phyloP scores from a whole-genome alignment of 2,113 vertebrate genomes.

The Phrynosoma blainvillii region DNA sequence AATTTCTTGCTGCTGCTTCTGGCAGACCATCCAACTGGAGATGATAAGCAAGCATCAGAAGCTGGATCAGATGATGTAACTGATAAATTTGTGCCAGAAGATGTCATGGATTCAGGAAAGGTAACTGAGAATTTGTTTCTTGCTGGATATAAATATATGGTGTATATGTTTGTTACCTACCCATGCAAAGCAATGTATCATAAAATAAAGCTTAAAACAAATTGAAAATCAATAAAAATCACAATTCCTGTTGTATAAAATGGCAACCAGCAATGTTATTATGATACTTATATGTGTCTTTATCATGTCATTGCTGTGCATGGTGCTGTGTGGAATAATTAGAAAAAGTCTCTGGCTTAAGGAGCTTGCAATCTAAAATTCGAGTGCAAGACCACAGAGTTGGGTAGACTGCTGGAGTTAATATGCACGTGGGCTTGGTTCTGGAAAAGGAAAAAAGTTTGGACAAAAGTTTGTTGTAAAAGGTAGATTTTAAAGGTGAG shows the following conservation, averaged over 20 bases:
- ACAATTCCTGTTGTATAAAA: background rate
- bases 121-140: slow-evolving; percentile 35
- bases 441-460: background rate
- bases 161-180: background rate
- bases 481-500: background rate
- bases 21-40: slow-evolving; percentile 45
- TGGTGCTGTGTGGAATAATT: background rate
- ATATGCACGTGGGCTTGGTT: no score
- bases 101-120: background rate
- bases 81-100: slow-evolving; percentile 1
- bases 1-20: background rate
- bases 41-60: background rate
- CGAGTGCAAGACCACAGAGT: background rate
- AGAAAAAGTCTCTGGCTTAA: background rate
- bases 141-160: background rate
- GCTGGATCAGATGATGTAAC: background rate
- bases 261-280: background rate
- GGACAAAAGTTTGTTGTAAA: background rate
- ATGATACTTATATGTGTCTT: background rate
- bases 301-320: background rate
- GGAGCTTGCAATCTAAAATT: background rate
- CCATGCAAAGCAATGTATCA: background rate
- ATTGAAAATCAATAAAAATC: background rate
- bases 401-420: background rate
- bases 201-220: background rate